Percentiles rank a stretch among this genome's conserved stretches.
phyloP scores from a whole-genome alignment of 2,113 vertebrate genomes.

The Pelvicachromis taeniatus region DNA sequence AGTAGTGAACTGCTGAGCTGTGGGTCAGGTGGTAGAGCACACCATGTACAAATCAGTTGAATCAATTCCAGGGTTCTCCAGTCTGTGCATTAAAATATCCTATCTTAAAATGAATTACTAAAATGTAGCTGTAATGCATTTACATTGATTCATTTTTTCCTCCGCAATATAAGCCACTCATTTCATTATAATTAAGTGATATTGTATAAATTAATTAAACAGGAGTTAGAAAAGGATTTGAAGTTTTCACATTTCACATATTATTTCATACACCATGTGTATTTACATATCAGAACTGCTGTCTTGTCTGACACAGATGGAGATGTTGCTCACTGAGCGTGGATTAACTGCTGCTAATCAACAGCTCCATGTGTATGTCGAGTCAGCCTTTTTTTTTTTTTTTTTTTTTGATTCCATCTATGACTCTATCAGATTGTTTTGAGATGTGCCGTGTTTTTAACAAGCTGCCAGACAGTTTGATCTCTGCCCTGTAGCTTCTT shows the following conservation, averaged over 20 bases:
- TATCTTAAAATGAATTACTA: too few species aligned
- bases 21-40: too few species aligned
- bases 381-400: neutral
- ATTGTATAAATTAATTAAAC: neutral
- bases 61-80: too few species aligned
- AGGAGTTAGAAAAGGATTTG: neutral
- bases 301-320: neutral
- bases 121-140: too few species aligned
- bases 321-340: neutral
- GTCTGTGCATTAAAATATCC: too few species aligned
- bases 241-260: neutral
- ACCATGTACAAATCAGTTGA: too few species aligned
- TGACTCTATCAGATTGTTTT: neutral
- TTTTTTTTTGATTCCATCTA: neutral
- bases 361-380: neutral
- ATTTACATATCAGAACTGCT: neutral
- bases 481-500: neutral
- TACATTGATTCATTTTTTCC: neutral
- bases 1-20: neutral
- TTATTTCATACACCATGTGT: neutral
- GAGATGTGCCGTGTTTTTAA: neutral
- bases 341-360: neutral
- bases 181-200: neutral
- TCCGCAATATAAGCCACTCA: neutral
- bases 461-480: neutral